Base-by-base conservation (phyloP, 2,888 invertebrate species). In the Ophonus ardosiacus region DNA sequence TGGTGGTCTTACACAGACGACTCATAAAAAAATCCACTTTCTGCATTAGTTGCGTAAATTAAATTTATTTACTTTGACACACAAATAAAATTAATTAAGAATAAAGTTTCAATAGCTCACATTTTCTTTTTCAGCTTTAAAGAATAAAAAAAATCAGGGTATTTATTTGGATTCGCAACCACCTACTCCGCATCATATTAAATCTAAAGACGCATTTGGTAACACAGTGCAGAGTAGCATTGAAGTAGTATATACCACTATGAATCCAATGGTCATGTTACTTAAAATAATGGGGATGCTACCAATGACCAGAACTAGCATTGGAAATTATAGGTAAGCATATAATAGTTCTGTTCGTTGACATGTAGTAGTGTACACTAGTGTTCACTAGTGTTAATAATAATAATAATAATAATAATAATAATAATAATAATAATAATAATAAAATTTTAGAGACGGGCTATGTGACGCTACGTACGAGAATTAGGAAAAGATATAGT, bases 201-300 rank as follows among this genome's bases (percentile, higher is more conserved):
- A 86, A 56, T 59, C 78, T 17, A 81, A 78, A 65, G 80, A 85
- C n/a, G 68, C 86, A 65, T 56, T 78, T 43, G 78, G 81, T 0
- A 24, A 84, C 17, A 61, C 71, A 10, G 24, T 84, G 5, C 84
- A 86, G 10, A 86, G 86, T 51, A 80, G 56, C 13, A 71, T 87
- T 81, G 92, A 91, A 80, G 88, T 92, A 13, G 90, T 93, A 86
- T 92, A 91, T 87, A 90, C 91, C 21, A 90, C 90, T 8, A 89
- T 93, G 85, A 92, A 91, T 24, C 93, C 93, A 0, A 90, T 93
- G 8, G 90, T 92, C 85, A 89, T 89, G 86, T 89, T 93, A 63
- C 87, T 93, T 78, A 92, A 94, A 24, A 86, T 93, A 0, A 92
- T 95, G 90, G 95, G 95, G 0, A 93, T 94, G 0, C 91, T 95